Evolutionary conservation across 2,113 vertebrate genomes (phyloP).

Genomic region (Sebastes fasciatus): DNA sequence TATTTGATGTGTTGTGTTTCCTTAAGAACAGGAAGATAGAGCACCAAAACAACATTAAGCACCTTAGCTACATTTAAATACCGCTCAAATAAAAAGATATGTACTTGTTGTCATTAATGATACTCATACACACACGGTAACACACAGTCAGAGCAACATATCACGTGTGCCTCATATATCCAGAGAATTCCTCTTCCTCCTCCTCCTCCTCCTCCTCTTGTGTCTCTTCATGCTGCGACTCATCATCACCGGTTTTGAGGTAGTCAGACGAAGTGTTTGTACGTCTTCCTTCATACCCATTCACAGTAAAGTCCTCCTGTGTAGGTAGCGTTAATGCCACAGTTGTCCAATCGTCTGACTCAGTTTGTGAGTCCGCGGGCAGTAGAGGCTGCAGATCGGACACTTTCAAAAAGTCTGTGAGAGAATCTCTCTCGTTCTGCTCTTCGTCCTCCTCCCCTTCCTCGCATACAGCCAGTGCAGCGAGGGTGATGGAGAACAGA

Average conservation of each 20-base stretch:
- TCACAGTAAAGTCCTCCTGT: not conserved
- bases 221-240: not conserved
- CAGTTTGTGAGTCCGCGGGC: not conserved
- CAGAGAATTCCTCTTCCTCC: slow-evolving; percentile 41
- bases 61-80: not conserved
- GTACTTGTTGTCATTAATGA: not conserved
- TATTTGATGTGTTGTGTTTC: not conserved
- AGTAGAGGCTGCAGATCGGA: slow-evolving; percentile 14
- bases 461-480: not conserved
- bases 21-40: not conserved
- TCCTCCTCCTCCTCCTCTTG: slow-evolving; percentile 47
- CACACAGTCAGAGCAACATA: not conserved
- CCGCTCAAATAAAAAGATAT: not conserved
- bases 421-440: not conserved
- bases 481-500: slow-evolving; percentile 70
- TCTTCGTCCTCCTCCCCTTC: slow-evolving; percentile 28
- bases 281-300: not conserved
- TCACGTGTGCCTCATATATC: slow-evolving; percentile 60
- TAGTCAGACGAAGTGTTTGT: not conserved
- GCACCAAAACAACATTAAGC: not conserved
- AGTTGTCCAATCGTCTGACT: not conserved
- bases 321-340: not conserved
- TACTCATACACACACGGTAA: not conserved
- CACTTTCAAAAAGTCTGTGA: not conserved
- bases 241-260: not conserved